These are phyloP conservation scores for Stigmatopora argus DNA, from an alignment of 2,113 vertebrate species.

Conservation along the genomic window DNA sequence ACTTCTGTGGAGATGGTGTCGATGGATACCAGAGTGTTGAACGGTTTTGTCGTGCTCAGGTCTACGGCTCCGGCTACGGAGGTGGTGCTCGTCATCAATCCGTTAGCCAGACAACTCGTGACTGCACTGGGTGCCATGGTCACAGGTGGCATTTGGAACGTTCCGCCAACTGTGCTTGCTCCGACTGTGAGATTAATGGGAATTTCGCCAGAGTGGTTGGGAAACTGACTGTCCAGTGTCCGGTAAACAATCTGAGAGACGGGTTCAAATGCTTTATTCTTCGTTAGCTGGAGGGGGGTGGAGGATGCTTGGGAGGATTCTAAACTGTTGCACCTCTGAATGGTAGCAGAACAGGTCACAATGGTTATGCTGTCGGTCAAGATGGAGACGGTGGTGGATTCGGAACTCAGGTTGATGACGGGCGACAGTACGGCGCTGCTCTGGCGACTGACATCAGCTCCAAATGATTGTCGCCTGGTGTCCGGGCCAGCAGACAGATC, in stretches of 20 bases:
- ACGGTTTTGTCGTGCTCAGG: constrained; percentile 87
- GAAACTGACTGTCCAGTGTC: constrained; percentile 67
- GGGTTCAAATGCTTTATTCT: constrained; percentile 79
- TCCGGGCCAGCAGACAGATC: constrained; percentile 75
- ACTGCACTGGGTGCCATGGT: constrained; percentile 70
- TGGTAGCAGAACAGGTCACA: constrained; percentile 76
- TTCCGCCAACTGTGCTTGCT: constrained; percentile 64
- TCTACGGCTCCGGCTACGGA: constrained; percentile 83
- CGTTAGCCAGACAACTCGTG: constrained; percentile 54
- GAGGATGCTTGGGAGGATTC: constrained; percentile 68
- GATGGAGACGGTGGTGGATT: constrained; percentile 73
- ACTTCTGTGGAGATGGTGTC: constrained; percentile 76
- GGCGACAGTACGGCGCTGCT: constrained; percentile 86
- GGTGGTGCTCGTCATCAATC: constrained; percentile 74
- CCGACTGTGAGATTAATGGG: constrained; percentile 89
- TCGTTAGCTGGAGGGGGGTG: constrained; percentile 84
- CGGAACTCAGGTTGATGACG: constrained; percentile 87
- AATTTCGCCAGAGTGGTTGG: constrained; percentile 70
- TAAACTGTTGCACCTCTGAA: constrained; percentile 62
- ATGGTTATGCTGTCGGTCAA: constrained; percentile 75
- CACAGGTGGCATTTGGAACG: constrained; percentile 70
- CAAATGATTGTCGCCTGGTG: constrained; percentile 69
- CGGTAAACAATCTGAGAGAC: constrained; percentile 72
- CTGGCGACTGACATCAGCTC: constrained; percentile 71
- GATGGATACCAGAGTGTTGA: constrained; percentile 82